These are phyloP conservation scores for Tinea semifulvella DNA, from an alignment of 2,888 invertebrate species.

Conservation along the genomic window DNA sequence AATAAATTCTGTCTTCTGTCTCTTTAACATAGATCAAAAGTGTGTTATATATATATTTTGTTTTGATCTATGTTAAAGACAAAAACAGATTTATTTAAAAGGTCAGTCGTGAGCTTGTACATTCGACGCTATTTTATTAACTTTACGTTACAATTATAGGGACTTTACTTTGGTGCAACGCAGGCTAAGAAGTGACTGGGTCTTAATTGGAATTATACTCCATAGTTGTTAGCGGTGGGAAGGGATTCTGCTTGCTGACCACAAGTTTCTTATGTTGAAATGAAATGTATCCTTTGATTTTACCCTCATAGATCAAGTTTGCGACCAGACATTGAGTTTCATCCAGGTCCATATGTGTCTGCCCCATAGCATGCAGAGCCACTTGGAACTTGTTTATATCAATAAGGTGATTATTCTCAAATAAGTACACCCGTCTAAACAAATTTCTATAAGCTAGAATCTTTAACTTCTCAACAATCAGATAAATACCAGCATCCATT, in stretches of 20 bases:
- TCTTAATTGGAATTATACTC: too few relatives aligned
- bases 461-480: constrained; percentile 96
- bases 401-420: constrained; percentile 85
- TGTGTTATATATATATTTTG: too few relatives aligned
- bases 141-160: too few relatives aligned
- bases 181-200: too few relatives aligned
- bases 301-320: constrained; percentile 95
- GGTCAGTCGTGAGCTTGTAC: too few relatives aligned
- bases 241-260: constrained; percentile 96
- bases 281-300: constrained; percentile 98
- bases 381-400: constrained; percentile 85
- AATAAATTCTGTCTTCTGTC: too few relatives aligned
- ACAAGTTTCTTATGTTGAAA: constrained; percentile 97
- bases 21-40: too few relatives aligned
- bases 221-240: constrained; percentile 80
- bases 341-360: constrained; percentile 88
- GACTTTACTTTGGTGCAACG: too few relatives aligned
- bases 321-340: constrained; percentile 97
- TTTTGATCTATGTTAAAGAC: too few relatives aligned
- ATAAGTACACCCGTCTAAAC: constrained; percentile 88
- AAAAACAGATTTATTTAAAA: too few relatives aligned
- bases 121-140: too few relatives aligned
- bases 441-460: constrained; percentile 95
- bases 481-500: constrained; percentile 95
- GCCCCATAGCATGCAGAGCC: constrained; percentile 83